Conservation (phyloP, 2,113 vertebrate genomes). For the Xiphophorus maculatus region DNA sequence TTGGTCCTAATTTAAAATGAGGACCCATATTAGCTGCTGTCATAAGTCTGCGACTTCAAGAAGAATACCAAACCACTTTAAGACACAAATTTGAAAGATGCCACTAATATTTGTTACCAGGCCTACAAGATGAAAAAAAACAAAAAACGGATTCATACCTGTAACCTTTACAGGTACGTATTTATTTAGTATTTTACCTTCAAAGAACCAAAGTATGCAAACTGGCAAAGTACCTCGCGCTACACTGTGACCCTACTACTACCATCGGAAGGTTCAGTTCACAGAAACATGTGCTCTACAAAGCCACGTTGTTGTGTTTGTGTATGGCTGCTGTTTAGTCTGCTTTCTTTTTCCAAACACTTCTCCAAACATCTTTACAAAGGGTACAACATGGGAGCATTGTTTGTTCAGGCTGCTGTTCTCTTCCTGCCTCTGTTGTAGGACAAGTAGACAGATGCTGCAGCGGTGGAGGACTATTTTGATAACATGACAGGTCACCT, state of each 20-base stretch:
- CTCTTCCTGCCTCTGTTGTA: constrained; percentile 39
- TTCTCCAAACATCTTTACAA: constrained; percentile 33
- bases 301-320: background rate
- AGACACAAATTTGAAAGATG: background rate
- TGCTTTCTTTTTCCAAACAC: constrained; percentile 25
- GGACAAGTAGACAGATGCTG: constrained; percentile 63
- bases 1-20: background rate
- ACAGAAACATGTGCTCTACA: background rate
- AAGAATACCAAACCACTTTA: background rate
- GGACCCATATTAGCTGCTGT: too few species aligned
- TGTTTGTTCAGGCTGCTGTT: constrained; percentile 29
- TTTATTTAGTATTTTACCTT: background rate
- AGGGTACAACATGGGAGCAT: constrained; percentile 24
- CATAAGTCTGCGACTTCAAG: background rate
- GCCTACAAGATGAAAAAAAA: background rate
- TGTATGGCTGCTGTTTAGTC: constrained; percentile 16
- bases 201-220: background rate
- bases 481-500: constrained; percentile 52
- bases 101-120: background rate
- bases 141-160: background rate
- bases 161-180: background rate
- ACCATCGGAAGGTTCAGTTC: background rate
- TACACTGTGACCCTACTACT: background rate
- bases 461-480: constrained; percentile 29
- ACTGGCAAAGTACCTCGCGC: background rate